These are phyloP conservation scores for Pristionchus maxplancki DNA, from an alignment of 2,888 invertebrate genomes.

Conservation along the genomic window DNA sequence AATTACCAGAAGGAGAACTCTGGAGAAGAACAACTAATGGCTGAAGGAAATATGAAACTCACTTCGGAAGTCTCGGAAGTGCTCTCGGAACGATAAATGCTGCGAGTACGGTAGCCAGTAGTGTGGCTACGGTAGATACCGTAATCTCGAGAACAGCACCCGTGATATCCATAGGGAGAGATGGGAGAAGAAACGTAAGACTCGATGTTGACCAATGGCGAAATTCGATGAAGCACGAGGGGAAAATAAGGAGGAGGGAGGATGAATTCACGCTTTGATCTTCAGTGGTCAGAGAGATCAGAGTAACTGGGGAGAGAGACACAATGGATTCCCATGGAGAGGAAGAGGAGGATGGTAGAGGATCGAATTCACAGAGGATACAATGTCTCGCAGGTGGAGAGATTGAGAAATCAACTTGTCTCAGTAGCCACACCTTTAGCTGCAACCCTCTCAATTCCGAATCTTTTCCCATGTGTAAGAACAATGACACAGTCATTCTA, in stretches of 20 bases:
- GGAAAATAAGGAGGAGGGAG: background rate
- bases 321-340: background rate
- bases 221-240: background rate
- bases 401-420: slow-evolving; percentile 1
- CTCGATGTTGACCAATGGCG: background rate
- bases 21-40: background rate
- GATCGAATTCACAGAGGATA: background rate
- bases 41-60: background rate
- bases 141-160: background rate
- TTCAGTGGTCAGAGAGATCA: background rate
- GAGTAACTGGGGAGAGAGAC: background rate
- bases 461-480: background rate
- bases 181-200: background rate
- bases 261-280: background rate
- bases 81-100: slow-evolving; percentile 1
- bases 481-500: background rate
- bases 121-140: background rate
- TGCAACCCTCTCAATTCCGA: background rate
- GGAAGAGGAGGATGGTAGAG: background rate
- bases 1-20: background rate
- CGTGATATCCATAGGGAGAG: background rate
- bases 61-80: background rate
- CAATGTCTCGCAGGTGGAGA: background rate
- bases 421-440: background rate
- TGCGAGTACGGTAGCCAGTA: background rate